Percentiles rank a stretch among this genome's conserved stretches.
Conservation (phyloP, 2,113 vertebrate genomes). For the Pteruthius melanotis region DNA sequence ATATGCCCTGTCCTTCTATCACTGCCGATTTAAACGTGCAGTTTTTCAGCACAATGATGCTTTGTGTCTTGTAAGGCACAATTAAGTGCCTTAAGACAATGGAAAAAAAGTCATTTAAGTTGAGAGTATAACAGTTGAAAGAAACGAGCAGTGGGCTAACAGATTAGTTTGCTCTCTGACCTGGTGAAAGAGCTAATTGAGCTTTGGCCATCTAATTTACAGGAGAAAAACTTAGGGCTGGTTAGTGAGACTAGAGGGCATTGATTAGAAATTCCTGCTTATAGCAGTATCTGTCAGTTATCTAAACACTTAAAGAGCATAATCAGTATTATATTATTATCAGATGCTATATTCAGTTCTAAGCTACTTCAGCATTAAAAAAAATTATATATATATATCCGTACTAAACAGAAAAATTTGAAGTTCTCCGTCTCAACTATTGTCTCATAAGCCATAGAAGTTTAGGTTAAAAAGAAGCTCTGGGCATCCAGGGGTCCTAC, state of each 20-base stretch:
- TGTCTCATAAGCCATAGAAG: not conserved
- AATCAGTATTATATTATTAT: not conserved
- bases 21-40: not conserved
- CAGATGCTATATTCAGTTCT: not conserved
- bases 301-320: not conserved
- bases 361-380: not conserved
- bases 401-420: not conserved
- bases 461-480: not conserved
- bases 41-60: not conserved
- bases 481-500: not conserved
- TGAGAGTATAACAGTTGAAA: not conserved
- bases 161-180: not conserved
- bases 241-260: not conserved
- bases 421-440: not conserved
- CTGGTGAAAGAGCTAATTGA: not conserved
- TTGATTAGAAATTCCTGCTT: not conserved
- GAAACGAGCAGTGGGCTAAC: not conserved
- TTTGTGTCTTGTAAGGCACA: not conserved
- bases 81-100: not conserved
- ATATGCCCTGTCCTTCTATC: not conserved
- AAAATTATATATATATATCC: too few species aligned
- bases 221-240: not conserved
- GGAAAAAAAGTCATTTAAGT: not conserved
- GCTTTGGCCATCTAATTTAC: not conserved
- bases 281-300: not conserved